phyloP scores from a whole-genome alignment of 2,888 invertebrate species.

The Pterobdella sp. region DNA sequence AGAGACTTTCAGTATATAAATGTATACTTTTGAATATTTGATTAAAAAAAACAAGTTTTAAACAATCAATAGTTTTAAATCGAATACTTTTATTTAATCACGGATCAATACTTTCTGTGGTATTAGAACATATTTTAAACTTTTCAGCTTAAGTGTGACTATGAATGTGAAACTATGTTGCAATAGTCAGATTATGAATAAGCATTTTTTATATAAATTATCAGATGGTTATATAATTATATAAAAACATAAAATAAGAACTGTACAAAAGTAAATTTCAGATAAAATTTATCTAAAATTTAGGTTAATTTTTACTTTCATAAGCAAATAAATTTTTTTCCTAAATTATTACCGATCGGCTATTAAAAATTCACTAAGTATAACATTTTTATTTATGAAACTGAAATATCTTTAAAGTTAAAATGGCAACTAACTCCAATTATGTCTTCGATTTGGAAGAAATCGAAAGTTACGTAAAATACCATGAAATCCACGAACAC shows the following conservation, averaged over 20 bases:
- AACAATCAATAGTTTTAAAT: too few species aligned
- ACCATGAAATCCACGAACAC: conserved; percentile 89
- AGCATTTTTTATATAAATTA: neutral
- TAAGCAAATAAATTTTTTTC: neutral
- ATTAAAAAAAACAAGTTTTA: too few species aligned
- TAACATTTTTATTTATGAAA: too few species aligned
- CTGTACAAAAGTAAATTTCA: neutral
- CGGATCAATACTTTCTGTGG: too few species aligned
- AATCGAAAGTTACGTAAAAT: conserved; percentile 94
- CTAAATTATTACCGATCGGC: too few species aligned
- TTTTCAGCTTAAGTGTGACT: too few species aligned
- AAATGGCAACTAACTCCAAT: neutral
- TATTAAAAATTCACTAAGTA: too few species aligned
- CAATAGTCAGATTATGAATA: neutral
- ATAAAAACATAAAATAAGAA: neutral
- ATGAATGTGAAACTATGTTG: conserved; percentile 10
- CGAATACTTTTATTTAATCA: too few species aligned
- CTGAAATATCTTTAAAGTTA: neutral
- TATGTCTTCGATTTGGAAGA: conserved; percentile 75
- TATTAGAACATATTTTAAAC: too few species aligned
- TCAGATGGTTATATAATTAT: neutral
- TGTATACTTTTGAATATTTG: neutral
- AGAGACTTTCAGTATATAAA: neutral
- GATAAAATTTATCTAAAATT: neutral
- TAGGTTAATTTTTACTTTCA: neutral